Base-by-base conservation (phyloP, 2,888 invertebrate genomes). In the Dendrolimus houi region DNA sequence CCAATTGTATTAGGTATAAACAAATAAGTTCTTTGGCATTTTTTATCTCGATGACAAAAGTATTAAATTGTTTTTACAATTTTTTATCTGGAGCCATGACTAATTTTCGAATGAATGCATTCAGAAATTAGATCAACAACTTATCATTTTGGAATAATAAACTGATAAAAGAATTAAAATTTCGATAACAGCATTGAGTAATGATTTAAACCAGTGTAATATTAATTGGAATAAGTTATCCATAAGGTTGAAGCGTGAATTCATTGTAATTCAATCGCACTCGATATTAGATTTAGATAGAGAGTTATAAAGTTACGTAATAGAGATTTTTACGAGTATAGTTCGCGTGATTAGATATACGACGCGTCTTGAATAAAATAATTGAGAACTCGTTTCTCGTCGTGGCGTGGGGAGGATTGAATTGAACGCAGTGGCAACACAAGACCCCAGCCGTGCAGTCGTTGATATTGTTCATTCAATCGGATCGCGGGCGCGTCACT, bases 361-460 rank as follows among this genome's bases (percentile, higher is more conserved):
- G 69, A 67, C 66, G 64, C 72, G 74, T 73, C 75, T 74, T 68
- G 70, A 66, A 70, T 71, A 67, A 63, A 68, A 64, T 64, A 67
- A 62, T 63, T 68, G 73, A 66, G 74, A 77, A 75, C 75, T 78
- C 72, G 75, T 79, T 77, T 76, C 70, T 70, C 64, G 64, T 60
- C 62, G 57, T 58, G 58, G 59, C 61, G 65, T 66, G 65, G 75
- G 81, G 81, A 78, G 77, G 72, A 73, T 74, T 67, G 66, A 63
- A 59, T 63, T 9, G 68, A 73, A 67, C 70, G 80, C 83, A 89
- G 86, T 89, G 89, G 90, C 81, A 89, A 88, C 88, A 87, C 82
- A 79, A 87, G 73, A 74, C 74, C 73, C 78, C 68, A 73, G 77
- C 72, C 71, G 84, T 68, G 81, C 79, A 82, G 88, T 79, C 72